Evolutionary conservation across 2,113 vertebrate genomes (phyloP), one percentile per base, ranked within the genome.

Genomic region (Sitta europaea): DNA sequence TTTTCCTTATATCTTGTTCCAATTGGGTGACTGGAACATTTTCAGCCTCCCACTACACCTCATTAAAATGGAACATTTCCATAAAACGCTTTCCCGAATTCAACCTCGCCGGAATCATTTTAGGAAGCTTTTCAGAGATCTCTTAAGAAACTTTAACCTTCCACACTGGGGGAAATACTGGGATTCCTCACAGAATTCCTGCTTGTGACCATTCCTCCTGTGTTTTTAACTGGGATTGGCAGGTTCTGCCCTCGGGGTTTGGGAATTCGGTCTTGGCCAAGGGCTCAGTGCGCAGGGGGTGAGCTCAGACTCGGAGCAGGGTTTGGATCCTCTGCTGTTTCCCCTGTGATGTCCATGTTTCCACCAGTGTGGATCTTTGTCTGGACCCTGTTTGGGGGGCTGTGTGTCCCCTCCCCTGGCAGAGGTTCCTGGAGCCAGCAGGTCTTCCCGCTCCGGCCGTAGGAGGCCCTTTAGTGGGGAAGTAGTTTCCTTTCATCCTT

Each of bases 401-500:
- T 38, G n/a, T 7, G 47, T 35, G 84, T 1, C 27, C 66, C 36
- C 35, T 51, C 14, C 45, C 38, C 70, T 89, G 11, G 15, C 82
- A 75, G 63, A 65, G 82, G 78, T 70, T 88, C 54, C 57, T n/a
- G 1, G 43, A 94, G 81, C 16, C 95, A 94, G 95, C 87, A 28
- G 92, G 65, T 59, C 43, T 11, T 53, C 53, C 48, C 0, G 4
- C 68, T 33, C 11, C 0, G 6, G 15, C 92, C 2, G 11, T 31
- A 14, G 94, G 95, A 94, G 84, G 89, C 65, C 89, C 25, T 76
- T 67, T 66, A 10, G 65, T 24, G n/a, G 33, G 55, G 87, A 94
- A 86, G 67, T 33, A 9, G 7, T 90, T 94, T 88, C 89, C 87
- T 96, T 90, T 95, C 55, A 94, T 94, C 88, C 70, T 88, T 53